Conservation (phyloP, 1,140 invertebrate genomes). For the Acromyrmex echinatior region DNA sequence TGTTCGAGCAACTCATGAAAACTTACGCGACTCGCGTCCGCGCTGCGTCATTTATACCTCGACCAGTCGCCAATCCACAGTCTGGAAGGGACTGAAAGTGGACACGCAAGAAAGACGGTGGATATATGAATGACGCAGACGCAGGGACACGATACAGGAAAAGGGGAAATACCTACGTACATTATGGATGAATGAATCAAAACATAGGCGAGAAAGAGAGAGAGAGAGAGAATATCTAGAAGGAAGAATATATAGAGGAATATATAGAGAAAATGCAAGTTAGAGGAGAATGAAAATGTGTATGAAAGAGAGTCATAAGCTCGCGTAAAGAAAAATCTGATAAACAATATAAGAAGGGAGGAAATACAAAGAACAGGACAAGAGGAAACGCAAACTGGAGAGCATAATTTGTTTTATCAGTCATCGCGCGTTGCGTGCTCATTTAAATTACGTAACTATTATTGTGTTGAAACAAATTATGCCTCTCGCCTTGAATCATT, state of each 20-base stretch:
- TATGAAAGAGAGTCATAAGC: not conserved
- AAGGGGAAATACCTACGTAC: conserved; percentile 13
- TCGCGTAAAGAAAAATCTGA: not conserved
- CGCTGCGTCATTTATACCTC: not conserved
- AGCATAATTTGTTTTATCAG: conserved; percentile 27
- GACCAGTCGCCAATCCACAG: not conserved
- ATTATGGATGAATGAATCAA: not conserved
- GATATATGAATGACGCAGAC: conserved; percentile 9
- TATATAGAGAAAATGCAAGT: not conserved
- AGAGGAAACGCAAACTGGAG: not conserved
- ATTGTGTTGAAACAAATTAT: conserved; percentile 8
- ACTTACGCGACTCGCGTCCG: not conserved
- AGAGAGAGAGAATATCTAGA: not conserved
- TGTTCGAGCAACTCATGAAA: conserved; percentile 32
- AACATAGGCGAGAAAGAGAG: not conserved
- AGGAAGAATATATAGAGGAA: not conserved
- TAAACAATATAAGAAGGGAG: not conserved
- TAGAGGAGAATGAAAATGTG: not conserved
- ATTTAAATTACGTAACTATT: conserved; percentile 21
- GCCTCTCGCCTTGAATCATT: conserved; percentile 5
- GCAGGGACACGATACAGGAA: not conserved
- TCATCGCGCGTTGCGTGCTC: not conserved
- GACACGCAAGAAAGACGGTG: conserved; percentile 5
- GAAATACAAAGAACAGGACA: not conserved
- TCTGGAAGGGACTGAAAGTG: conserved; percentile 22